Evolutionary conservation across 2,888 invertebrate genomes (phyloP), one percentile per base, ranked within the genome.

Genomic region (Amphipyra tragopoginis): DNA sequence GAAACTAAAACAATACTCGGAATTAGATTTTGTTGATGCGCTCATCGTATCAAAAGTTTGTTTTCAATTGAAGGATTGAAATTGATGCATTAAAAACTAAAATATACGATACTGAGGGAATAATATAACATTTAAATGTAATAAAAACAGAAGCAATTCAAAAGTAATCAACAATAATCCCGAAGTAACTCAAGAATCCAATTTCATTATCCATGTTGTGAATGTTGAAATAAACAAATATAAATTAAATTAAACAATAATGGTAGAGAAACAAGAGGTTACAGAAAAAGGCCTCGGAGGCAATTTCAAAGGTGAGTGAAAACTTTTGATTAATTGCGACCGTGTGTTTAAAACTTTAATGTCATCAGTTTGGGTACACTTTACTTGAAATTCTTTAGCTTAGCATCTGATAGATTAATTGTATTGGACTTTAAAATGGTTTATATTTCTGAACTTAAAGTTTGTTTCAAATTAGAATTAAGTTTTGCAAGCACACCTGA

Each of bases 231-330:
- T n/a, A 44, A 58, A 15, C 2, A 43, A 0, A 0, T 14, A 9
- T n/a, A 26, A 33, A 44, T 21, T 4, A n/a, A 52, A 44, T 36
- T 11, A n/a, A n/a, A n/a, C n/a, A n/a, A 69, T 51, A 9, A 70
- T 71, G 72, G 1, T 15, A 7, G 47, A 65, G 14, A 65, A 65
- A 14, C 65, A 38, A 14, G 40, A 57, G 5, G 9, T 33, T 13
- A n/a, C 14, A 5, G 50, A 57, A 13, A 71, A 57, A 48, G 33
- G 4, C 6, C 13, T 33, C 2, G 26, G 65, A 45, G 43, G n/a
- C 26, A 56, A 72, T 54, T 71, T 70, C 15, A 72, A 70, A 56
- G 70, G 70, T 70, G 14, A 60, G 72, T 57, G 13, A 1, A 58
- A 57, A 54, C 13, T 38, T 50, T 45, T 60, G 42, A 60, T 56